Evolutionary conservation across 2,888 invertebrate genomes (phyloP), one percentile per base, ranked within the genome.

Genomic region (Eudasyphora cyanicolor): DNA sequence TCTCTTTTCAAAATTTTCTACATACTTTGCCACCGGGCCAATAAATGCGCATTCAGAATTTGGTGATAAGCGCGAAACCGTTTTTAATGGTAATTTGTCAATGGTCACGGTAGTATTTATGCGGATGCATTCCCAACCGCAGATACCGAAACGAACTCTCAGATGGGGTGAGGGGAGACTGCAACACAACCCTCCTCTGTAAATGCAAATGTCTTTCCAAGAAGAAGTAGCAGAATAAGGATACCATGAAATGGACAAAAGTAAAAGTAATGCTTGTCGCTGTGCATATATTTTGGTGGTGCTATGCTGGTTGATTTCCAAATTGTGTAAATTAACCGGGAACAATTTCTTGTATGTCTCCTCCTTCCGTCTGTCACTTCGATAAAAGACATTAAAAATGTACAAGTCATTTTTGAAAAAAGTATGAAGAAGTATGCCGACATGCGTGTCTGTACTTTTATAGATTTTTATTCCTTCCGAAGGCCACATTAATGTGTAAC

Each of bases 61-160:
- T 8, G 32, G 49, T 17, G 17, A 6, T 49, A 24, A 57, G 57
- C 27, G 57, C 27, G 57, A 57, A 57, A 57, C 27, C 14, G 24
- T 57, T 27, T 12, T 42, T 67, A 38, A 67, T 67, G 42, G 42
- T 67, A 67, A 67, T 67, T 67, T 67, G 67, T 67, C 67, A 67
- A 19, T 67, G 67, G 8, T n/a, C n/a, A 60, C n/a, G 60, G 29
- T n/a, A 21, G 19, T 38, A 67, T 24, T 42, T 35, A 19, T 60
- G 12, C 14, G 12, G 21, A 32, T 10, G 12, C 42, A 14, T 24
- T 67, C 38, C n/a, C 14, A 64, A 17, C 67, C 19, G 19, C 12
- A 38, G 64, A n/a, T 19, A 19, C 35, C n/a, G 38, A 6, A 32
- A 35, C 32, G 35, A 5, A n/a, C 35, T 10, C 14, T 62, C 32